Evolutionary conservation across 1,140 invertebrate species (phyloP).

Genomic region (Tetramorium alpestre): DNA sequence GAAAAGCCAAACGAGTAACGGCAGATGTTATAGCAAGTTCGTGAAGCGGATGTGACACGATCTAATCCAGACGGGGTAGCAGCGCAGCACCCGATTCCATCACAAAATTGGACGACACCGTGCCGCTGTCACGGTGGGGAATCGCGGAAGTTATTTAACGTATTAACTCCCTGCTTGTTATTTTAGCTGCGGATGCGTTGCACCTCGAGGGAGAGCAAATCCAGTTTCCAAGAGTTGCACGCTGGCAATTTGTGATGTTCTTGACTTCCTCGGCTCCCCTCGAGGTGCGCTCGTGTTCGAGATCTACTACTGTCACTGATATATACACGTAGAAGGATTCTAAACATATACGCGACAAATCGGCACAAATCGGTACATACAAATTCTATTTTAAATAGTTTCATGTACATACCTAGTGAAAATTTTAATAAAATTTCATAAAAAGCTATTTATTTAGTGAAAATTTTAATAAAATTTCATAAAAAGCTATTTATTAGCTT

Average conservation of each 20-base stretch:
- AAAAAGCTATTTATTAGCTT: not conserved
- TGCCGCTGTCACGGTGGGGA: conserved; percentile 48
- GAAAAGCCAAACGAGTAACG: conserved; percentile 43
- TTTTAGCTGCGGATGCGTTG: conserved; percentile 67
- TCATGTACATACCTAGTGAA: not conserved
- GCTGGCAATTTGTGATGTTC: conserved; percentile 61
- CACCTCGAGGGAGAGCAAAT: conserved; percentile 30
- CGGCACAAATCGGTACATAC: not conserved
- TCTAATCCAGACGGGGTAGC: conserved; percentile 42
- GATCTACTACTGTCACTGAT: conserved; percentile 27
- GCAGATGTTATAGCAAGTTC: conserved; percentile 59
- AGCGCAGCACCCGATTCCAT: conserved; percentile 37
- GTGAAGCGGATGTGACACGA: conserved; percentile 55
- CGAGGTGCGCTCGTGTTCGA: conserved; percentile 7
- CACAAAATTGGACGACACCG: conserved; percentile 48
- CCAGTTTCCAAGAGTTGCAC: conserved; percentile 67
- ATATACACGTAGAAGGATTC: not conserved
- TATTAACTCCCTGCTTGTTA: conserved; percentile 72
- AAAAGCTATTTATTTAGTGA: not conserved
- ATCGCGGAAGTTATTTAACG: conserved; percentile 66
- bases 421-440: not conserved
- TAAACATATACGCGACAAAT: not conserved
- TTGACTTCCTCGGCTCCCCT: conserved; percentile 45
- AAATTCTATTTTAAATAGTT: not conserved
- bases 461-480: not conserved